Evolutionary conservation across 2,888 invertebrate species (phyloP).

Genomic region (Chloroclysta siterata): DNA sequence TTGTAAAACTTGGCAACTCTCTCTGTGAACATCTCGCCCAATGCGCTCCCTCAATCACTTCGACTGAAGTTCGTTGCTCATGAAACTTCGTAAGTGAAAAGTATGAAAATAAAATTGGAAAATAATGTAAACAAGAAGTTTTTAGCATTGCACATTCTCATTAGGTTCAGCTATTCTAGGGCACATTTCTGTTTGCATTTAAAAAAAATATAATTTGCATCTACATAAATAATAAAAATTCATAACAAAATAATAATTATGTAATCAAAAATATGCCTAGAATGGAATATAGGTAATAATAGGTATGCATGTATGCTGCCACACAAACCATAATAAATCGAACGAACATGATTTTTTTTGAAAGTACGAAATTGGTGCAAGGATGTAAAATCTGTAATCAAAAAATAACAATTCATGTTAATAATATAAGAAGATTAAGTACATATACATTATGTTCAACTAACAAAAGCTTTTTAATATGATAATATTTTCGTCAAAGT

Average conservation of each 20-base stretch:
- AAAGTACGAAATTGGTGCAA: conserved; percentile 78
- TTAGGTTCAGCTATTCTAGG: conserved; percentile 74
- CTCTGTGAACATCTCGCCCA: conserved; percentile 57
- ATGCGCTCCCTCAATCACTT: conserved; percentile 57
- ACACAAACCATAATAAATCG: conserved; percentile 73
- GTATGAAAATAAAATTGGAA: conserved; percentile 76
- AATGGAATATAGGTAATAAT: conserved; percentile 71
- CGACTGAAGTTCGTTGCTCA: conserved; percentile 65
- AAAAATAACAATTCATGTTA: conserved; percentile 5
- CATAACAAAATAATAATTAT: conserved; percentile 48
- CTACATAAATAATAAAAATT: conserved; percentile 15
- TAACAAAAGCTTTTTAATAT: conserved; percentile 4
- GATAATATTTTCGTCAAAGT: not conserved
- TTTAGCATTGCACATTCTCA: conserved; percentile 84
- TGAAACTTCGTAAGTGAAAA: conserved; percentile 74
- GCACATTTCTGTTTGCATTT: conserved; percentile 68
- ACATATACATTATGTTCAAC: conserved; percentile 12
- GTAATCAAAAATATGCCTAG: conserved; percentile 77
- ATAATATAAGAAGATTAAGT: not conserved
- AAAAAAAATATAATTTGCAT: conserved; percentile 2
- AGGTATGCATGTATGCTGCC: conserved; percentile 82
- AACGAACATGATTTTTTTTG: conserved; percentile 53
- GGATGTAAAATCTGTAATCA: conserved; percentile 40
- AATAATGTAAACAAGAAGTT: conserved; percentile 77
- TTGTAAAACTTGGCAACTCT: conserved; percentile 36